Evolutionary conservation across 2,888 invertebrate species (phyloP).

Genomic region (Chromoteleia sp.): DNA sequence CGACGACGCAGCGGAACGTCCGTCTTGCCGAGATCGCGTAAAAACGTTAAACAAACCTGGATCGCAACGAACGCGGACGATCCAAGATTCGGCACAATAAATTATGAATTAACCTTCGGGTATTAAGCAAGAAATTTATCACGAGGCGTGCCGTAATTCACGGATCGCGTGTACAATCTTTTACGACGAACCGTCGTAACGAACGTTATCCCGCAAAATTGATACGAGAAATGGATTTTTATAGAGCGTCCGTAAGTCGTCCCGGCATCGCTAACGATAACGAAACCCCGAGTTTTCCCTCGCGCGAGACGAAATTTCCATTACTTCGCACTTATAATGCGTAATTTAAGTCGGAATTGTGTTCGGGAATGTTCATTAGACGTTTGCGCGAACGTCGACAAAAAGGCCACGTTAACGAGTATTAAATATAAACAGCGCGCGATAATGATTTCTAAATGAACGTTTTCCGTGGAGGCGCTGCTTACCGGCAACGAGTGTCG

Average conservation of each 20-base stretch:
- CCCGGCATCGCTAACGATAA: too few relatives aligned
- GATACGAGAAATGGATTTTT: too few relatives aligned
- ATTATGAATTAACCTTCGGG: constrained; percentile 42
- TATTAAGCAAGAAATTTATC: constrained; percentile 45
- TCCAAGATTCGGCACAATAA: constrained; percentile 40
- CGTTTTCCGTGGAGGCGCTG: constrained; percentile 17
- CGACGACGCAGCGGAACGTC: not conserved
- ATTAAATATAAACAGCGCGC: constrained; percentile 19
- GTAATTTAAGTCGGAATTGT: constrained; percentile 21
- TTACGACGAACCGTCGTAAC: constrained; percentile 19
- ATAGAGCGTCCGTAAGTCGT: too few relatives aligned
- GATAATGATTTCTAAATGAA: constrained; percentile 53
- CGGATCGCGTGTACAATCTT: constrained; percentile 17
- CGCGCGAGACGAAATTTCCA: not conserved
- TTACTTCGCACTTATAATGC: constrained; percentile 15
- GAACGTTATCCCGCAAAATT: not conserved
- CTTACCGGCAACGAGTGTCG: not conserved
- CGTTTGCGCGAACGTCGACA: not conserved
- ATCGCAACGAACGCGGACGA: constrained; percentile 34
- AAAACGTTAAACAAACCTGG: constrained; percentile 38
- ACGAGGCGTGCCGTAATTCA: constrained; percentile 12
- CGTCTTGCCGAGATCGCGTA: not conserved
- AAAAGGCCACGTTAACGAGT: constrained; percentile 29
- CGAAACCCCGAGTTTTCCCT: too few relatives aligned
- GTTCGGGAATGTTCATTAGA: constrained; percentile 9